Percentiles rank a stretch among this genome's conserved stretches.
These are phyloP conservation scores for Dolichallabes microphthalmus DNA, from an alignment of 2,113 vertebrate species.

Conservation along the genomic window DNA sequence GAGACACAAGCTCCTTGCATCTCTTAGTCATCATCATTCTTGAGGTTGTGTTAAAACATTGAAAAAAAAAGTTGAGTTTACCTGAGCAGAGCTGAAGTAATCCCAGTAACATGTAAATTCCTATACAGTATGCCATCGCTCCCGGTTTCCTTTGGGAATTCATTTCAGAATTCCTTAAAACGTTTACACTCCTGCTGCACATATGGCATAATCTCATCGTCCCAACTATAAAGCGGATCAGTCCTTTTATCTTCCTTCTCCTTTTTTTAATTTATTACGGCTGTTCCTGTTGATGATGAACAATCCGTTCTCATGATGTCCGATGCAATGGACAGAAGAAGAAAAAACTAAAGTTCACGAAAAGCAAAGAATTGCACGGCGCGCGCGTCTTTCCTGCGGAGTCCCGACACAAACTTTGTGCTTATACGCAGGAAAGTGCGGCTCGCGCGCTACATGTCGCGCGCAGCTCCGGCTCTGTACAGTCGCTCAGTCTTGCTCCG, in stretches of 20 bases:
- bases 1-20: neutral
- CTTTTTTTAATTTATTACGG: neutral
- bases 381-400: neutral
- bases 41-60: neutral
- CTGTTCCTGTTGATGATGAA: neutral
- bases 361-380: neutral
- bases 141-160: conserved; percentile 51
- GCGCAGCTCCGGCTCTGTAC: neutral
- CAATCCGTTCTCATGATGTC: conserved; percentile 20
- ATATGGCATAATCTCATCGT: conserved; percentile 45
- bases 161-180: conserved; percentile 59
- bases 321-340: neutral
- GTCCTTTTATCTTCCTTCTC: neutral
- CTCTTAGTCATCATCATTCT: neutral
- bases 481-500: neutral
- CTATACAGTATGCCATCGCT: conserved; percentile 64
- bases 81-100: conserved; percentile 67
- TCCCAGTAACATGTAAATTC: conserved; percentile 64
- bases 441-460: neutral
- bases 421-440: neutral
- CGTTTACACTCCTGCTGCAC: conserved; percentile 18
- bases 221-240: neutral
- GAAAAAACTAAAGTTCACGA: neutral
- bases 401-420: conserved; percentile 13
- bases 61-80: conserved; percentile 45